Evolutionary conservation across 2,888 invertebrate genomes (phyloP).

Genomic region (Agrochola lychnidis): DNA sequence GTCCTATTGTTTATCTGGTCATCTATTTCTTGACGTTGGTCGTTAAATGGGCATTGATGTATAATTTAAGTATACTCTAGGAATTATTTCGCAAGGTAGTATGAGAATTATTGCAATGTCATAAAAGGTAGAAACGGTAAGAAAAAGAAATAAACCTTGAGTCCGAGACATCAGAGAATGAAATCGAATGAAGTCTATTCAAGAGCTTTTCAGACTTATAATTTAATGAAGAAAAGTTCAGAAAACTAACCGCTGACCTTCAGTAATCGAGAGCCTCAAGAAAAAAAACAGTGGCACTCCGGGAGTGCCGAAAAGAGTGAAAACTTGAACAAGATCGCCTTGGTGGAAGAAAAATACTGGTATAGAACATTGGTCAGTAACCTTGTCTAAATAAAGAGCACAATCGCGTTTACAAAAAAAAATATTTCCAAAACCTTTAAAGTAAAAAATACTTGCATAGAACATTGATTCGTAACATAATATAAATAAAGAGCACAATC

Average conservation of each 20-base stretch:
- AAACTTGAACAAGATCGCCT: no score
- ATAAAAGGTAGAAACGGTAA: background rate
- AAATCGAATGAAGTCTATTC: slow-evolving; percentile 1
- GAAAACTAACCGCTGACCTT: background rate
- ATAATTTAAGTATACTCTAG: background rate
- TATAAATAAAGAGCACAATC: no score
- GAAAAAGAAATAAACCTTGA: background rate
- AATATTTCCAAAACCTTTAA: no score
- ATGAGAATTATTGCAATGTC: background rate
- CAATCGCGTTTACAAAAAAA: no score
- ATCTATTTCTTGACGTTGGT: background rate
- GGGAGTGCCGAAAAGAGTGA: no score
- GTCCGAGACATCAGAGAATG: background rate
- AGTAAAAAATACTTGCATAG: no score
- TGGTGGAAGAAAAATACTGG: no score
- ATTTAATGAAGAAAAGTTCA: background rate
- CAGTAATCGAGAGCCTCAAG: background rate
- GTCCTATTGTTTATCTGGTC: background rate
- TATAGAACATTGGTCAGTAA: no score
- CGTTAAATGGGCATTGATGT: background rate
- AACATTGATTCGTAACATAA: no score
- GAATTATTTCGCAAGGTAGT: background rate
- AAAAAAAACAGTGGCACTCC: no score
- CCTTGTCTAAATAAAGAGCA: no score
- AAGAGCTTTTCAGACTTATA: slow-evolving; percentile 4